These are phyloP conservation scores for Manis javanica DNA, from an alignment of 2,797 vertebrate species.

Conservation along the genomic window DNA sequence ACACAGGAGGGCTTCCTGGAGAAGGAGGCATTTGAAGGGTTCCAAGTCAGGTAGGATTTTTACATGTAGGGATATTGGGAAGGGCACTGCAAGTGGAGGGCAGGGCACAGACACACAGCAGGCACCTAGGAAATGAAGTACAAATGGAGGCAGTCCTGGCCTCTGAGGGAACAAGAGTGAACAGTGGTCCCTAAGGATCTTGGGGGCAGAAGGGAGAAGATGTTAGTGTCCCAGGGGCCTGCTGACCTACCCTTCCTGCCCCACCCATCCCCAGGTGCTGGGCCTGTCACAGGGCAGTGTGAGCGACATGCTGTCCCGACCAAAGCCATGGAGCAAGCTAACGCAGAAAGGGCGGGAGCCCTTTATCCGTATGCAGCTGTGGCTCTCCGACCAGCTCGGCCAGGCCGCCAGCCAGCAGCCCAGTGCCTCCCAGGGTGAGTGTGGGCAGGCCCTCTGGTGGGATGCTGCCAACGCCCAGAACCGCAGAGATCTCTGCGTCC, in stretches of 20 bases:
- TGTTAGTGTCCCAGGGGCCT: neutral
- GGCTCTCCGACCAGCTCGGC: slow-evolving; percentile 96
- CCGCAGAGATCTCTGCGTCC: fast-evolving
- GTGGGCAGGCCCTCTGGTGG: neutral
- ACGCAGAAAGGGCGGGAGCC: slow-evolving; percentile 99
- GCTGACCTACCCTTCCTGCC: neutral
- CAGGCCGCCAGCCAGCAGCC: slow-evolving; percentile 91
- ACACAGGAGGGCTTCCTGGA: neutral
- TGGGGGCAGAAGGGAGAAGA: neutral
- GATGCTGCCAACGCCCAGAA: neutral
- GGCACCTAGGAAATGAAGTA: neutral
- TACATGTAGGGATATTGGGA: neutral
- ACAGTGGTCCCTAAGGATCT: neutral
- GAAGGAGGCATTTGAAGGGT: neutral
- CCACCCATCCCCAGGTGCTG: slow-evolving; percentile 90
- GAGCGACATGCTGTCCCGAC: slow-evolving; percentile 98
- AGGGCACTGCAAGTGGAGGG: neutral
- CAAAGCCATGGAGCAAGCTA: slow-evolving; percentile 99
- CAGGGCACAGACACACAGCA: neutral
- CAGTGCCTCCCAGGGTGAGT: slow-evolving; percentile 86
- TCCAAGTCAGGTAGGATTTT: neutral
- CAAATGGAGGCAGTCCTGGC: neutral
- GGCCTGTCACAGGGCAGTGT: slow-evolving; percentile 99
- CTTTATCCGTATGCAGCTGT: slow-evolving; percentile 99
- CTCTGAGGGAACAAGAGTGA: neutral